Base-by-base conservation (phyloP, 1,140 invertebrate species). In the Psix sp. region DNA sequence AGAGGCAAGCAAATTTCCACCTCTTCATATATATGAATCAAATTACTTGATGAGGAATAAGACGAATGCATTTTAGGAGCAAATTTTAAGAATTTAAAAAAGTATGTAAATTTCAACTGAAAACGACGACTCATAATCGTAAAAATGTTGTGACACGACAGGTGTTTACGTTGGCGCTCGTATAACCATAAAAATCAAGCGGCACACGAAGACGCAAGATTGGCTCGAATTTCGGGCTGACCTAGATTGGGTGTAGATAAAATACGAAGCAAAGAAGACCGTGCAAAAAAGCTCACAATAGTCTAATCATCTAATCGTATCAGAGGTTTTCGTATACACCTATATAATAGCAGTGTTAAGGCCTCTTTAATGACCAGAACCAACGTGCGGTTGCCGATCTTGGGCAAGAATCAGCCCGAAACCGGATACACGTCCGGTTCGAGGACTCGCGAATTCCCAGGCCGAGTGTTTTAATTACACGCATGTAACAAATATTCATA, bases 291-390 rank as follows among this genome's bases (percentile, higher is more conserved):
- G 35, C 33, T 15, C 43, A 67, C 63, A 68, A 52, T 59, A 39
- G 54, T 31, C 48, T 68, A 68, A 68, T 68, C 65, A 39, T 51
- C 65, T 68, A 59, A 68, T 68, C 65, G 39, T 68, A 67, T 67
- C 63, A 21, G 40, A 24, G 26, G 26, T 29, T 67, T 49, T n/a
- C 18, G 17, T 20, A 57, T 43, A 24, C 52, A 49, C 36, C 63
- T 57, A 56, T 51, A 57, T 51, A 40, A 49, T 42, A 40, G 42
- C 42, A 26, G 36, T 17, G 29, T 43, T 5, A 29, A 21, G 52
- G 45, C 35, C 45, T 46, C 36, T 59, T 52, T 68, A 68, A 60
- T 60, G 46, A 46, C 46, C 46, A 14, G 40, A 20, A 39, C 65
- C 48, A 39, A 49, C 38, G 9, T 36, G 9, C 38, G 36, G 38